A percentile compares a stretch with the other conserved stretches of the same genome.
Evolutionary conservation across 2,797 vertebrate genomes (phyloP).

Genomic region (Psittacula derbiana): DNA sequence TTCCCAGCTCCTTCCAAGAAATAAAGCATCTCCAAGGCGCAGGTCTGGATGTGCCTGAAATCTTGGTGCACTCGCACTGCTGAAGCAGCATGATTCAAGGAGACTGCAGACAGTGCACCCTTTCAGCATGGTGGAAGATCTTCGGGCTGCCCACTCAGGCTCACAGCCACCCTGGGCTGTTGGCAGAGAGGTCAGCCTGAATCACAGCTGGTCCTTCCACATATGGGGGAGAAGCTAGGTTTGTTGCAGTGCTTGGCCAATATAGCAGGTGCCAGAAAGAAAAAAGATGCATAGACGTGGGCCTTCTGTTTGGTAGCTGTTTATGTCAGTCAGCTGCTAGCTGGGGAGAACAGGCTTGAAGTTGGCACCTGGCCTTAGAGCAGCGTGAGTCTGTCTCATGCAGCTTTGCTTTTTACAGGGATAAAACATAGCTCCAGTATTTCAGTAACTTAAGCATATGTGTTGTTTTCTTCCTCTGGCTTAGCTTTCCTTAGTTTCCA

Average conservation of each 20-base stretch:
- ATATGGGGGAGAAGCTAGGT: not conserved
- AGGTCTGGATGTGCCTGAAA: fast-evolving
- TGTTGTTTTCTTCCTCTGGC: conserved; percentile 2
- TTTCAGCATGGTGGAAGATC: fast-evolving
- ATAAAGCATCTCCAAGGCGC: not conserved
- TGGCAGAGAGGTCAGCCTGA: fast-evolving
- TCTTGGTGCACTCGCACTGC: fast-evolving
- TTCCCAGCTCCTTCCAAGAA: conserved; percentile 13
- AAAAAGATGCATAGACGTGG: not conserved
- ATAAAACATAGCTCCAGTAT: not conserved
- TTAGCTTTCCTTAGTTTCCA: conserved; percentile 26
- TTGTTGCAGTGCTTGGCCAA: not conserved
- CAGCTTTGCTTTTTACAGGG: not conserved
- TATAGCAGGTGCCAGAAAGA: conserved; percentile 12
- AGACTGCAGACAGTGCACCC: fast-evolving
- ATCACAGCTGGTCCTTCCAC: not conserved
- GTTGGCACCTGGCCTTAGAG: conserved; percentile 20
- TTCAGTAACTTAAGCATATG: not conserved
- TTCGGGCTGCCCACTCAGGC: fast-evolving
- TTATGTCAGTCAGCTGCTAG: not conserved
- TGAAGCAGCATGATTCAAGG: fast-evolving
- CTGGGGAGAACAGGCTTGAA: conserved; percentile 13
- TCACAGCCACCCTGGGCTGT: fast-evolving
- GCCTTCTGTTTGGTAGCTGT: not conserved
- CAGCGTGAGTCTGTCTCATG: not conserved